Conservation (phyloP, 30 jellyfish, hydroid and myxozoan species). For the Aurelia coerulea region DNA sequence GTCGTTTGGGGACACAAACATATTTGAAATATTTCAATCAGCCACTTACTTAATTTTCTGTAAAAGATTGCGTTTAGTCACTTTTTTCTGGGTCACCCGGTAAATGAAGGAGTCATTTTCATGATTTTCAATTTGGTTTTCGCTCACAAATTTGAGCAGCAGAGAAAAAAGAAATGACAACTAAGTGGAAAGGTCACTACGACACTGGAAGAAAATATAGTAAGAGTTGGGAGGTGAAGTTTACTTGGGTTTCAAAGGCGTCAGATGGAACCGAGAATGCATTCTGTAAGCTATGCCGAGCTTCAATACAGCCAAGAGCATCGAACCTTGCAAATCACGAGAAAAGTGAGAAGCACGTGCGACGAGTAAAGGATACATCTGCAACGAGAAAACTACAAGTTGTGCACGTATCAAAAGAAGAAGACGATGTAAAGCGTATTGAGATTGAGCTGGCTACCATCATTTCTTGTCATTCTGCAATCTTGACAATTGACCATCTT, state of each 20-base stretch:
- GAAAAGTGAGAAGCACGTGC: conserved; percentile 58
- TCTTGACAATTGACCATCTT: conserved; percentile 65
- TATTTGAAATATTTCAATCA: no score
- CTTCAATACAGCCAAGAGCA: conserved; percentile 68
- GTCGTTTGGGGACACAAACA: no score
- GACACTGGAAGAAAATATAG: conserved; percentile 50
- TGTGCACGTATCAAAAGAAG: conserved; percentile 24
- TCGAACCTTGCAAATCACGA: conserved; percentile 71
- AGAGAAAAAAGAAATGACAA: conserved; percentile 19
- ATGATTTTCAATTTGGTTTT: no score
- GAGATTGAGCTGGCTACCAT: conserved; percentile 55
- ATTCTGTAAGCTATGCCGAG: conserved; percentile 61
- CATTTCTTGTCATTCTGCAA: conserved; percentile 70
- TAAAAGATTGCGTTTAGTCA: no score
- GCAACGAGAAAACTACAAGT: conserved; percentile 32
- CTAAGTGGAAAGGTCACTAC: conserved; percentile 71
- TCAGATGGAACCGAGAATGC: conserved; percentile 76
- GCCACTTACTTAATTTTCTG: no score
- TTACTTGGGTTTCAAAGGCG: conserved; percentile 54
- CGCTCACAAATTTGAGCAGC: no score
- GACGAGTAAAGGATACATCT: conserved; percentile 36
- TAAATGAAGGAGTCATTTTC: no score
- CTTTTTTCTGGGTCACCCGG: no score
- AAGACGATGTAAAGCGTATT: conserved; percentile 46
- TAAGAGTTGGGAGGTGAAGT: conserved; percentile 63